Evolutionary conservation across 2,797 vertebrate genomes (phyloP), one percentile per base, ranked within the genome.

Genomic region (Vespertilio murinus): DNA sequence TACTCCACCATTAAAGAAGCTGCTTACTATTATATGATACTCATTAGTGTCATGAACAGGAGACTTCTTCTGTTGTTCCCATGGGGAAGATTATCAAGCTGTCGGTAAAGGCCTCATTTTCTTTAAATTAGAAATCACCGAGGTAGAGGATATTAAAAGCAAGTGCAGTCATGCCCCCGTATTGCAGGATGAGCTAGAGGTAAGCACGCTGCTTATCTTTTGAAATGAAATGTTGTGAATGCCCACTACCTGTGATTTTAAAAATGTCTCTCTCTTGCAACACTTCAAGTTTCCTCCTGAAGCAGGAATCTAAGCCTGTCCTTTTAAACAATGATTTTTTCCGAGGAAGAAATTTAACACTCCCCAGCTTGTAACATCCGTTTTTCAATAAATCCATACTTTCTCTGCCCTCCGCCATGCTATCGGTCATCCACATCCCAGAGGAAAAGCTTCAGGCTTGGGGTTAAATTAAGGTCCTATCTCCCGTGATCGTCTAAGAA

Each of bases 401-500:
- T 97, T 97, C 83, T 91, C 95, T 96, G 96, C 94, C 93, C 95
- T 97, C 93, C 89, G 85, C 93, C 11, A 4, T 95, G 93, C 98
- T 98, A 98, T 98, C 98, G 97, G 98, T 98, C 97, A 98, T 98
- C 96, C 18, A 0, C 49, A 54, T 97, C 98, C 93, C 96, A 83
- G 74, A 97, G 98, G 98, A 98, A 97, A 97, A 97, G 95, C 96
- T 97, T 92, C 94, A 96, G 96, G 92, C 96, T 95, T 90, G 96
- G 97, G 97, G 98, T 98, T 98, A 98, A 98, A 98, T 98, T 98
- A 98, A 98, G 97, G 97, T 97, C 96, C 95, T 97, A 94, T 97
- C 97, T 97, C 96, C 64, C 96, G 97, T 96, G 97, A 98, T 98
- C 96, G 97, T 98, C 97, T 97, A 96, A 96, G 96, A 97, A 97